A percentile compares a stretch with the other conserved stretches of the same genome.
These are phyloP conservation scores for Antigone vipio DNA, from an alignment of 2,113 vertebrate species.

Conservation along the genomic window DNA sequence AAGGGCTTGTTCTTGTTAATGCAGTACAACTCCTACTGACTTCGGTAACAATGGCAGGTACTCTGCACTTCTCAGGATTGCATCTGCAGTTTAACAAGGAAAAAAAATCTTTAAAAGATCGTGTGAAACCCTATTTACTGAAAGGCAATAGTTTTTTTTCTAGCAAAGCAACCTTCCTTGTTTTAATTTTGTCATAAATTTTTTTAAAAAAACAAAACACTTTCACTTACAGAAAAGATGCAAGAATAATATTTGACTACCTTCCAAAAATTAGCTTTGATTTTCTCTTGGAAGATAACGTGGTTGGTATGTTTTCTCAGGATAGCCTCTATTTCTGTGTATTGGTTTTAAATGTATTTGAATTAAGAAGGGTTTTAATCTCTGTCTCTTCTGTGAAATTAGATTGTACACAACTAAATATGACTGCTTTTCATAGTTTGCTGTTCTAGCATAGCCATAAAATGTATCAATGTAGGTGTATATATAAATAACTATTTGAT, in stretches of 20 bases:
- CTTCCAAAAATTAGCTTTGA: constrained; percentile 13
- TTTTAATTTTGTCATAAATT: background rate
- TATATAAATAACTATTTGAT: constrained; percentile 59
- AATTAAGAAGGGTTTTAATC: constrained; percentile 45
- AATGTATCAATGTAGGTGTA: constrained; percentile 59
- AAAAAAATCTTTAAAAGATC: background rate
- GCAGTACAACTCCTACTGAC: background rate
- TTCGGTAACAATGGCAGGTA: background rate
- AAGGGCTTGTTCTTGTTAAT: constrained; percentile 8
- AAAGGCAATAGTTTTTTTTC: constrained; percentile 25
- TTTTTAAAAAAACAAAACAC: background rate
- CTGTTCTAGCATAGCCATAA: constrained; percentile 68
- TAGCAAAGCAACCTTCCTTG: background rate
- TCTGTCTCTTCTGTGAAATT: constrained; percentile 66
- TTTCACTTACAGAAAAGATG: constrained; percentile 5
- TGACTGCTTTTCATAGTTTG: constrained; percentile 56
- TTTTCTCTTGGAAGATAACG: background rate
- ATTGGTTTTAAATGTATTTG: constrained; percentile 37
- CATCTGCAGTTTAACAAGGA: background rate
- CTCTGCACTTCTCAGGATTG: constrained; percentile 26
- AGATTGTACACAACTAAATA: constrained; percentile 56
- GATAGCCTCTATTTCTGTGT: constrained; percentile 51
- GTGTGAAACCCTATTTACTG: background rate
- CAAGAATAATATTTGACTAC: background rate
- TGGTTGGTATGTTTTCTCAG: constrained; percentile 60